phyloP scores from a whole-genome alignment of 1,140 invertebrate genomes.

The Centruroides sculpturatus region DNA sequence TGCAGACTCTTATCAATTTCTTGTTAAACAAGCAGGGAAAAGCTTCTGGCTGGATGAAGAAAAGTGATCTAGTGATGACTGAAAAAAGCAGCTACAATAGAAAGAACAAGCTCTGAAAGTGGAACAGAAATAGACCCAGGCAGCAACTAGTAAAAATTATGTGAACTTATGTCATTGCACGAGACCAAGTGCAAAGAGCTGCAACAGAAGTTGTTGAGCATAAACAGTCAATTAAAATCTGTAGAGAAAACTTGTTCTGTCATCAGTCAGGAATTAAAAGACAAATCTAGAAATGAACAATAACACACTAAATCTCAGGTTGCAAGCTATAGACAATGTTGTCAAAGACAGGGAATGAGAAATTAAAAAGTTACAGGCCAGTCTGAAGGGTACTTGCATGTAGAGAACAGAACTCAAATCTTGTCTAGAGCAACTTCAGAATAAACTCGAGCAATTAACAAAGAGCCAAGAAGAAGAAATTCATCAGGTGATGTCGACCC shows the following conservation, averaged over 20 bases:
- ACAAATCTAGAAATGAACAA: constrained; percentile 1
- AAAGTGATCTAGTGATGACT: no score
- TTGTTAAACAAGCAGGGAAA: constrained; percentile 72
- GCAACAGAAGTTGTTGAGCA: not conserved
- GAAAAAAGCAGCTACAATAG: constrained; percentile 32
- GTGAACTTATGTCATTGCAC: not conserved
- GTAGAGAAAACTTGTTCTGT: not conserved
- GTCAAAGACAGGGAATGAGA: not conserved
- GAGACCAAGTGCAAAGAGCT: constrained; percentile 3
- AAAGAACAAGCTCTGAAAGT: constrained; percentile 27
- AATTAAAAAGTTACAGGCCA: no score
- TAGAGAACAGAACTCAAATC: no score
- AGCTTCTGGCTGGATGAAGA: constrained; percentile 65
- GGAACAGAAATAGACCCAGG: constrained; percentile 20
- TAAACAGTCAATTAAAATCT: constrained; percentile 3
- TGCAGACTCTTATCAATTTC: constrained; percentile 73
- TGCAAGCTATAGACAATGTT: not conserved
- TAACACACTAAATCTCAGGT: not conserved
- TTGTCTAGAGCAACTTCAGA: no score
- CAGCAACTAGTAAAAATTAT: constrained; percentile 32
- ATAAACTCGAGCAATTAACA: no score
- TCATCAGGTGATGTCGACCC: no score
- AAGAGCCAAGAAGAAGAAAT: no score
- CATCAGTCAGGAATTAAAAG: constrained; percentile 1
- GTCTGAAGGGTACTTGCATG: no score